Evolutionary conservation across 2,888 invertebrate species (phyloP).

Genomic region (Luffia ferchaultella): DNA sequence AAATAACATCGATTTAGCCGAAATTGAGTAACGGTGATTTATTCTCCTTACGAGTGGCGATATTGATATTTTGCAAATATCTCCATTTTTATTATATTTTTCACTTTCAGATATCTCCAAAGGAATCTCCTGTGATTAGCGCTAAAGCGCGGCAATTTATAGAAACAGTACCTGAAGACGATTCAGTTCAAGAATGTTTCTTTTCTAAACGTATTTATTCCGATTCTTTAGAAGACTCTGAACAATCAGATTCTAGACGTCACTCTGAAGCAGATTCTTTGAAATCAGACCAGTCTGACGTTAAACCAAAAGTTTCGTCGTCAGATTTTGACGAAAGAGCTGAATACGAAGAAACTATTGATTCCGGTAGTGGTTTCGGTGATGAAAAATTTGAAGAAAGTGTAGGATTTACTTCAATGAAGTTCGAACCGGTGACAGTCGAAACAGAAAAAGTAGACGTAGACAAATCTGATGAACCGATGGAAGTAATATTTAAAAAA

Average conservation of each 20-base stretch:
- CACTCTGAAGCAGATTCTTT: constrained; percentile 61
- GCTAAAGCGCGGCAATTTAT: constrained; percentile 62
- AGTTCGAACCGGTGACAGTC: constrained; percentile 27
- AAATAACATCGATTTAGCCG: too few species aligned
- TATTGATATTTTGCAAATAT: too few species aligned
- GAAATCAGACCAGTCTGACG: constrained; percentile 59
- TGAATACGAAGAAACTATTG: constrained; percentile 54
- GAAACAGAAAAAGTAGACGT: constrained; percentile 18
- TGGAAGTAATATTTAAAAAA: constrained; percentile 48
- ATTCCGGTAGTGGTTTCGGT: constrained; percentile 59
- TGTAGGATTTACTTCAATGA: constrained; percentile 48
- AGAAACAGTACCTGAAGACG: constrained; percentile 63
- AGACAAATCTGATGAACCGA: constrained; percentile 26
- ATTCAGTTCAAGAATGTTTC: constrained; percentile 62
- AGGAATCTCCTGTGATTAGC: constrained; percentile 58
- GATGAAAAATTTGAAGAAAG: constrained; percentile 61
- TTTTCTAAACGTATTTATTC: constrained; percentile 62
- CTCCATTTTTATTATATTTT: too few species aligned
- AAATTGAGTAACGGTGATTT: too few species aligned
- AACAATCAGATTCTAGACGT: constrained; percentile 55
- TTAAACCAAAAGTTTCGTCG: constrained; percentile 53
- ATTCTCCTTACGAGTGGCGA: too few species aligned
- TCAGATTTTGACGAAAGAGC: constrained; percentile 60
- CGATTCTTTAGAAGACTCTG: constrained; percentile 59
- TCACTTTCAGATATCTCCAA: constrained; percentile 43